phyloP scores from a whole-genome alignment of 2,797 vertebrate species.

The Microtus obscurus region DNA sequence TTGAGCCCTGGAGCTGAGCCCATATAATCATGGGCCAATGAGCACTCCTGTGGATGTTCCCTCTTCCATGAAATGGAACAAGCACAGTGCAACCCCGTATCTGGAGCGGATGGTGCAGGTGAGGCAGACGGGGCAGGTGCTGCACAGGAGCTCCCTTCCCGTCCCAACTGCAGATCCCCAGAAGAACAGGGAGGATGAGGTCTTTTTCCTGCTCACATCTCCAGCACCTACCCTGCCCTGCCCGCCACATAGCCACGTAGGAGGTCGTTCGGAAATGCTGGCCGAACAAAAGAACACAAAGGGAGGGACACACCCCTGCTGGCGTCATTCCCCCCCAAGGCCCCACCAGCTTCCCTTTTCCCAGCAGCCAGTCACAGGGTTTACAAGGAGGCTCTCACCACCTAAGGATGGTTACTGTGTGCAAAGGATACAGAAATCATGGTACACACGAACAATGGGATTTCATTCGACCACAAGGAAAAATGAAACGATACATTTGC shows the following conservation, averaged over 20 bases:
- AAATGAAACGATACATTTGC: neutral
- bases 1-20: neutral
- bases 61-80: neutral
- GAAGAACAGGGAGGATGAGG: neutral
- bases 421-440: neutral
- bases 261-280: neutral
- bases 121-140: neutral
- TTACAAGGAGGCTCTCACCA: neutral
- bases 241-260: no score
- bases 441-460: neutral
- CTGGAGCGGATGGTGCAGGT: no score
- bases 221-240: no score
- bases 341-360: neutral
- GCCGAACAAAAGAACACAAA: neutral
- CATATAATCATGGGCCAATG: neutral
- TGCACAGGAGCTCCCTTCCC: neutral
- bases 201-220: neutral
- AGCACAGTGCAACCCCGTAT: neutral
- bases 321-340: neutral
- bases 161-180: neutral
- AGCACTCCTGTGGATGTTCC: neutral
- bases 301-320: neutral
- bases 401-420: neutral
- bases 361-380: neutral
- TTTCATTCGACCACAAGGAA: neutral